phyloP scores from a whole-genome alignment of 2,113 vertebrate species.

The Sakesphorus luctuosus region DNA sequence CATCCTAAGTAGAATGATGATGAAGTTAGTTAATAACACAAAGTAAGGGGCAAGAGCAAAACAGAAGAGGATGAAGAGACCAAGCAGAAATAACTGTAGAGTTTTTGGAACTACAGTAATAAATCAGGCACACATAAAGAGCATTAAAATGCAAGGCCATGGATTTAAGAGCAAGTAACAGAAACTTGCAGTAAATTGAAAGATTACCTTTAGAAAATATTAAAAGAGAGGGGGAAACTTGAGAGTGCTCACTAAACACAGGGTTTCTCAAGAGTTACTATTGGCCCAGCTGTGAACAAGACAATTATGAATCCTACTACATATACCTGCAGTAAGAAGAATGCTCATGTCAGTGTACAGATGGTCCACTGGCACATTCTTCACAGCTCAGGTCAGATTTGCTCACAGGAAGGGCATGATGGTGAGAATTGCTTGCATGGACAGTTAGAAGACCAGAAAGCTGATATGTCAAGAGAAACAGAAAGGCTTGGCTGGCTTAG shows the following conservation, averaged over 20 bases:
- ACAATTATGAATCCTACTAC: background rate
- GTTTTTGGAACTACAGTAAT: background rate
- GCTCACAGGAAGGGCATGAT: background rate
- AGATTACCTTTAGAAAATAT: background rate
- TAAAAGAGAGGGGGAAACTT: background rate
- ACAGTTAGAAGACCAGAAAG: background rate
- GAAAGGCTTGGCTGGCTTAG: background rate
- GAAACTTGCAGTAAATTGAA: background rate
- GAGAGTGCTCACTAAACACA: background rate
- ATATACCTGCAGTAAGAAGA: background rate
- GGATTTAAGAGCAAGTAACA: background rate
- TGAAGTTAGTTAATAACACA: background rate
- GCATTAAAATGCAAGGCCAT: background rate
- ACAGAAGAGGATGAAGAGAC: background rate
- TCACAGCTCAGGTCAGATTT: background rate
- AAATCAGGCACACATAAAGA: background rate
- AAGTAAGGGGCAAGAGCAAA: background rate
- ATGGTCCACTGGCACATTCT: background rate
- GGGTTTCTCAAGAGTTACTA: background rate
- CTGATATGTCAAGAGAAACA: background rate
- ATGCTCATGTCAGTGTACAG: background rate
- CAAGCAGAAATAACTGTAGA: background rate
- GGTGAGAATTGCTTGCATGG: background rate
- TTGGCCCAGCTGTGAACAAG: background rate
- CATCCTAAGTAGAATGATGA: background rate